Evolutionary conservation across 2,888 invertebrate species (phyloP).

Genomic region (Polyploca ridens): DNA sequence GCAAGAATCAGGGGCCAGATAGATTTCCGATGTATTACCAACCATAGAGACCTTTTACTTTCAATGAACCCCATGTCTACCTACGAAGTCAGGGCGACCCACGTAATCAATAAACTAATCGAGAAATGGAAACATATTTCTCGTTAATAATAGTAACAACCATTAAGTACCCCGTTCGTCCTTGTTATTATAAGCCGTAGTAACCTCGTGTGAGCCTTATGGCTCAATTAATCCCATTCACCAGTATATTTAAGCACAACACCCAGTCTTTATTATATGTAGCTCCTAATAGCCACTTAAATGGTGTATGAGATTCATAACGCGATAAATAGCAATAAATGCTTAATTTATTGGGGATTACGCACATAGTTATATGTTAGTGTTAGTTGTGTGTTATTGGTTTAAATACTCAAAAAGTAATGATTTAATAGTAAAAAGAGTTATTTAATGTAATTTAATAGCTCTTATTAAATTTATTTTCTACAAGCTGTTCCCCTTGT

Average conservation of each 20-base stretch:
- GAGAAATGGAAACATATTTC: not conserved
- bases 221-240: conserved; percentile 2
- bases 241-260: conserved; percentile 4
- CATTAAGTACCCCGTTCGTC: not conserved
- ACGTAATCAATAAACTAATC: not conserved
- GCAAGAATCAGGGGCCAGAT: too few relatives aligned
- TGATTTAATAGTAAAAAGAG: too few relatives aligned
- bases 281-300: not conserved
- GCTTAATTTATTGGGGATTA: not conserved
- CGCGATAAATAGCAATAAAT: not conserved
- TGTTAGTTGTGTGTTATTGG: not conserved
- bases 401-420: too few relatives aligned
- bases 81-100: too few relatives aligned
- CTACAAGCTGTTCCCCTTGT: too few relatives aligned
- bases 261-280: not conserved
- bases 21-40: too few relatives aligned
- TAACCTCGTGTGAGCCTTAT: conserved; percentile 3
- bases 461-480: too few relatives aligned
- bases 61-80: too few relatives aligned
- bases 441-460: too few relatives aligned
- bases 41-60: too few relatives aligned
- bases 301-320: conserved; percentile 2
- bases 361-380: not conserved
- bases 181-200: not conserved
- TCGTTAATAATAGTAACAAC: not conserved